A percentile compares a stretch with the other conserved stretches of the same genome.
Evolutionary conservation across 2,113 vertebrate genomes (phyloP).

Genomic region (Chloroceryle aenea): DNA sequence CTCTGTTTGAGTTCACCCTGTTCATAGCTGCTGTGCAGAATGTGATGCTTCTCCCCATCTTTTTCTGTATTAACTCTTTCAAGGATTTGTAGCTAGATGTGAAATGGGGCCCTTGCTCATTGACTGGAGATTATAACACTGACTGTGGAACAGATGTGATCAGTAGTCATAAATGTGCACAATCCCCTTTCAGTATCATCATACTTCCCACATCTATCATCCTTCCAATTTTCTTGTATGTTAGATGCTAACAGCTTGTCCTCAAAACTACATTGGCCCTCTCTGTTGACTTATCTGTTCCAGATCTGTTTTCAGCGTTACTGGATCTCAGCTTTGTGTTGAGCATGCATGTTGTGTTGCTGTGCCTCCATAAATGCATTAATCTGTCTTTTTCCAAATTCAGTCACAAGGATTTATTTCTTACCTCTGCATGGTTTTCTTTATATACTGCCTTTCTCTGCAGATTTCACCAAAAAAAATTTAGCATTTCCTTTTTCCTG

Average conservation of each 20-base stretch:
- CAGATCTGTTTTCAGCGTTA: not conserved
- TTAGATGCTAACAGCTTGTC: not conserved
- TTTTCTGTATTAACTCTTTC: not conserved
- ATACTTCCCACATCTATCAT: not conserved
- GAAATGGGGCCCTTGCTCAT: not conserved
- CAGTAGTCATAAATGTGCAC: constrained; percentile 16
- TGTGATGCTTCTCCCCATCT: not conserved
- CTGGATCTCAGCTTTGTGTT: not conserved
- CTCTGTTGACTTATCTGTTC: not conserved
- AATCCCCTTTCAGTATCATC: not conserved
- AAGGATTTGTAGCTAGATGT: not conserved
- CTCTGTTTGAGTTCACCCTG: not conserved
- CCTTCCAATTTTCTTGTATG: not conserved
- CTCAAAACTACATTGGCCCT: not conserved
- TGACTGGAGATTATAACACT: not conserved
- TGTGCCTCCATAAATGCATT: constrained; percentile 12
- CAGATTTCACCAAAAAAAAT: not conserved
- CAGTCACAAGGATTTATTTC: constrained; percentile 3
- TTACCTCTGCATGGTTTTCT: not conserved
- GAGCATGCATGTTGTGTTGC: not conserved
- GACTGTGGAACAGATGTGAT: not conserved
- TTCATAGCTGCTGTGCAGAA: not conserved
- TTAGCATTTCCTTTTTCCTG: not conserved
- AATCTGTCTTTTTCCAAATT: constrained; percentile 29
- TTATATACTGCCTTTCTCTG: not conserved